Evolutionary conservation across 2,888 invertebrate genomes (phyloP).

Genomic region (Melipona bicolor): DNA sequence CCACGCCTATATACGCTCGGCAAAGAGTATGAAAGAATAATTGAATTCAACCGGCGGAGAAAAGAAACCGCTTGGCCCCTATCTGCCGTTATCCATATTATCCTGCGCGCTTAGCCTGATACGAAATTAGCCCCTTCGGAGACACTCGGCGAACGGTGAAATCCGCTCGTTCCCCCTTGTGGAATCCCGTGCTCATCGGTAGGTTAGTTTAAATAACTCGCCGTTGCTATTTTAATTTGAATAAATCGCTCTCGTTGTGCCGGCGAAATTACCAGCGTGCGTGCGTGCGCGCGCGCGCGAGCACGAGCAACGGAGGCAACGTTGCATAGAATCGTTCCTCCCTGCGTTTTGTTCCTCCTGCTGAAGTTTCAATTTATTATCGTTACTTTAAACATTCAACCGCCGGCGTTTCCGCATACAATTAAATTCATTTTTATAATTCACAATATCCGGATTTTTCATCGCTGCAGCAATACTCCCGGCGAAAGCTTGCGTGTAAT

Average conservation of each 20-base stretch:
- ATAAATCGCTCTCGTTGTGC: conserved; percentile 3
- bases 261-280: background rate
- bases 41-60: conserved; percentile 52
- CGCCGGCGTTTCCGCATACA: background rate
- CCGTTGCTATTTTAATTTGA: conserved; percentile 24
- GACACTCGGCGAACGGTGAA: conserved; percentile 42
- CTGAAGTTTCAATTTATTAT: background rate
- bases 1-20: conserved; percentile 17
- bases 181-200: conserved; percentile 23
- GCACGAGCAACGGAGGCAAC: too few relatives aligned
- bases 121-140: conserved; percentile 40
- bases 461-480: too few relatives aligned
- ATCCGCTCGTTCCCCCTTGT: conserved; percentile 19
- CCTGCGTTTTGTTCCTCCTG: background rate
- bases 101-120: conserved; percentile 48
- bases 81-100: conserved; percentile 52
- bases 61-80: conserved; percentile 20
- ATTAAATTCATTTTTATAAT: background rate
- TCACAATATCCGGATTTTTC: too few relatives aligned
- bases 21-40: conserved; percentile 62
- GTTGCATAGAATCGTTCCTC: background rate
- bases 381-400: background rate
- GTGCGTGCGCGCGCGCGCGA: too few relatives aligned
- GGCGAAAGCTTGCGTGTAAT: background rate
- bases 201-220: conserved; percentile 29